Evolutionary conservation across 2,888 invertebrate species (phyloP), one percentile per base, ranked within the genome.

Genomic region (Ophioninae sp.): DNA sequence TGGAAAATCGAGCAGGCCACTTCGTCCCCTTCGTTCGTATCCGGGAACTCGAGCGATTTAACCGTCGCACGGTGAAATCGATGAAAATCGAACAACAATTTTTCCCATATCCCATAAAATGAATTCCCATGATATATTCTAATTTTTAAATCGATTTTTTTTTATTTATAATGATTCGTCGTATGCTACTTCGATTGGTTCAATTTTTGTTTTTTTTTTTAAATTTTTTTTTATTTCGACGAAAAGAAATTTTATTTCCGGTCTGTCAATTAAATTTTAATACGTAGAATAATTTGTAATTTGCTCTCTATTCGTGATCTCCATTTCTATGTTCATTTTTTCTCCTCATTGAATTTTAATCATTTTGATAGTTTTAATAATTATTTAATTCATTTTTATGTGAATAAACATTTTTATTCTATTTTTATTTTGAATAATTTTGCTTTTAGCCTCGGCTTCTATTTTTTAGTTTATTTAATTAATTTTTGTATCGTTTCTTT

Each of bases 21-120:
- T 50, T 39, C 61, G 8, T 50, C 59, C n/a, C 21, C 10, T 13
- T 69, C 23, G 56, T 13, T 41, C 7, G 17, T 17, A 10, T 50
- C 50, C 7, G 44, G n/a, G 3, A 7, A 50, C 23, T 50, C 50
- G 50, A 50, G 17, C 50, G 13, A 77, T 67, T 23, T 13, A 72
- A 67, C 13, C 67, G 13, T 62, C 7, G 20, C 30, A 21, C 10
- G 41, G 50, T 30, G 21, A 68, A 74, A 50, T 57, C 50, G 62
- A 74, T 37, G 62, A 73, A 44, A 59, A 41, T 72, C 0, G 57
- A 70, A 23, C 3, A 69, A 68, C 68, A 77, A 69, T 69, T 7
- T 50, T 69, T 30, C 23, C 6, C 0, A 21, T 5, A 23, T 7
- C 30, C 56, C n/a, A 21, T 7, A 17, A 13, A 67, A 7, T 59